A percentile compares a stretch with the other conserved stretches of the same genome.
phyloP scores from a whole-genome alignment of 2,113 vertebrate species.

The Suricata suricatta region DNA sequence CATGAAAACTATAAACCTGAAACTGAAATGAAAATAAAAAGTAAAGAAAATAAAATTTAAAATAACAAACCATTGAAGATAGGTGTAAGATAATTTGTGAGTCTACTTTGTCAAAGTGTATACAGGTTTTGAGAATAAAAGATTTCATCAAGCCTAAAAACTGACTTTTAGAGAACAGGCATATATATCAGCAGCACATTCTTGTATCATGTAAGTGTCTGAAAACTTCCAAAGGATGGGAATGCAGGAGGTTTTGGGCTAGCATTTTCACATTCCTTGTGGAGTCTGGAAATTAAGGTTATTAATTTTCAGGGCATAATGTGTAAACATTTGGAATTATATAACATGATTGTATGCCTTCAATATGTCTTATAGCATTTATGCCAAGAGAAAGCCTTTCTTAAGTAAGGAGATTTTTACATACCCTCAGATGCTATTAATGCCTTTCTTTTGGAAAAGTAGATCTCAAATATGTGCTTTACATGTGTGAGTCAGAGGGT shows the following conservation, averaged over 20 bases:
- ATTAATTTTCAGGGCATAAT: neutral
- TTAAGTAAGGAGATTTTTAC: neutral
- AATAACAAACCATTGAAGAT: neutral
- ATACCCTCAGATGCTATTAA: neutral
- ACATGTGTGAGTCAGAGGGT: neutral
- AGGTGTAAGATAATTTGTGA: neutral
- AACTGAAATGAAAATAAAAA: neutral
- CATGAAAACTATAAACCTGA: slow-evolving; percentile 3
- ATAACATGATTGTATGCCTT: neutral
- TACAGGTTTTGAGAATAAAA: neutral
- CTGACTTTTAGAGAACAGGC: neutral
- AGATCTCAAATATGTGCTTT: neutral
- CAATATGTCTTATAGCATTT: neutral
- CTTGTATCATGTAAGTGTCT: neutral
- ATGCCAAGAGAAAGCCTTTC: neutral
- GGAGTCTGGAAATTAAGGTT: neutral
- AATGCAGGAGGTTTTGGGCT: neutral
- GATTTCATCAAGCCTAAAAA: neutral
- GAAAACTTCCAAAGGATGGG: neutral
- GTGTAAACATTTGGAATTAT: neutral
- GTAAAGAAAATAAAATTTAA: neutral
- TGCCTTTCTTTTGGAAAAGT: neutral
- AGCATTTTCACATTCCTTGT: neutral
- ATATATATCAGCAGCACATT: neutral
- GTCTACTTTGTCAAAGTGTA: neutral